phyloP scores from a whole-genome alignment of 2,888 invertebrate genomes.

The Hydraecia micacea region DNA sequence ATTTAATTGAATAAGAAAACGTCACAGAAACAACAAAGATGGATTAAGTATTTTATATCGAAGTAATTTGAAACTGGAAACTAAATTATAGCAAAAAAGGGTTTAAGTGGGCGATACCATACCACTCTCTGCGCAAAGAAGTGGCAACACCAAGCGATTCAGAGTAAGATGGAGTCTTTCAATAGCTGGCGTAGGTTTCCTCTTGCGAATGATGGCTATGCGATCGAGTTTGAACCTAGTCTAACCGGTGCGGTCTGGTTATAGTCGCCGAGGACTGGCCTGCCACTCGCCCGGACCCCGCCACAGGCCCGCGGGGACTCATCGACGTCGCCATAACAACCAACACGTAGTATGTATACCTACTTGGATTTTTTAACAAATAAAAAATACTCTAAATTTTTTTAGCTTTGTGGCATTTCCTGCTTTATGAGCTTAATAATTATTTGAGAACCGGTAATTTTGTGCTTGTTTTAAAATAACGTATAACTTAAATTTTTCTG shows the following conservation, averaged over 20 bases:
- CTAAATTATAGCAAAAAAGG: not conserved
- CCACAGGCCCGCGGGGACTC: slow-evolving; percentile 77
- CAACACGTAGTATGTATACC: slow-evolving; percentile 85
- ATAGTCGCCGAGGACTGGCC: slow-evolving; percentile 86
- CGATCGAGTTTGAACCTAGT: slow-evolving; percentile 63
- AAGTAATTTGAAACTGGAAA: not conserved
- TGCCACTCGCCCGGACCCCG: slow-evolving; percentile 84
- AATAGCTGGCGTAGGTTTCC: slow-evolving; percentile 65
- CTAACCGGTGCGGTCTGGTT: slow-evolving; percentile 80
- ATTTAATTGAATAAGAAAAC: not conserved
- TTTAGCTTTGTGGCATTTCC: slow-evolving; percentile 1
- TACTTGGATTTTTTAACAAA: slow-evolving; percentile 15
- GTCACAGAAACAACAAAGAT: not conserved
- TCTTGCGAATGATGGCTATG: slow-evolving; percentile 69
- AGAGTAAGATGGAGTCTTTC: slow-evolving; percentile 43
- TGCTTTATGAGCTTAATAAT: slow-evolving; percentile 1
- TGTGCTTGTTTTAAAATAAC: slow-evolving; percentile 25
- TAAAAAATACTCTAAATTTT: not conserved
- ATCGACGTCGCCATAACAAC: slow-evolving; percentile 71
- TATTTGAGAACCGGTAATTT: not conserved
- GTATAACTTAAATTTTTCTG: slow-evolving; percentile 16
- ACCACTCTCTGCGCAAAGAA: not conserved
- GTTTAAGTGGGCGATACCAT: not conserved
- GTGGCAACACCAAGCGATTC: slow-evolving; percentile 9
- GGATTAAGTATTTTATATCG: not conserved